Conservation (phyloP, 1,140 invertebrate species). For the Rhyzopertha dominica region DNA sequence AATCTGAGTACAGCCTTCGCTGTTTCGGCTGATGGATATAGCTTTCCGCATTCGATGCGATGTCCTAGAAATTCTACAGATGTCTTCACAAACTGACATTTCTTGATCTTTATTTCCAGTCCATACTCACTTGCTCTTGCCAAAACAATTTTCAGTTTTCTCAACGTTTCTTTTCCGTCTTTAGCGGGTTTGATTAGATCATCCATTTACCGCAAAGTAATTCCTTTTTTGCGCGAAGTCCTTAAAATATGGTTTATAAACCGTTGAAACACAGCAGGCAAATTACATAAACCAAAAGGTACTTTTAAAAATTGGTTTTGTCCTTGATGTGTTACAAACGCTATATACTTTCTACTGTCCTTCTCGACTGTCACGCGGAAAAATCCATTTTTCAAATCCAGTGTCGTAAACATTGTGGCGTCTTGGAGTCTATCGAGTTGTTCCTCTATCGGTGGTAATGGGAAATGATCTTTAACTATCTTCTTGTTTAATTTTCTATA, state of each 20-base stretch:
- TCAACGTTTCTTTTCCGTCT: slow-evolving; percentile 22
- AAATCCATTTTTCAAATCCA: slow-evolving; percentile 40
- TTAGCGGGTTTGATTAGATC: slow-evolving; percentile 32
- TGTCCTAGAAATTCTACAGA: slow-evolving; percentile 36
- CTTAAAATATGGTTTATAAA: slow-evolving; percentile 14
- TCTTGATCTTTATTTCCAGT: slow-evolving; percentile 32
- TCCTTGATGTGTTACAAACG: slow-evolving; percentile 31
- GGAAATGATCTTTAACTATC: slow-evolving; percentile 32
- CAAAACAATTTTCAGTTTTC: slow-evolving; percentile 23
- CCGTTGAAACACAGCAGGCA: slow-evolving; percentile 15
- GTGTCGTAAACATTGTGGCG: slow-evolving; percentile 27
- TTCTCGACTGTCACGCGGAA: slow-evolving; percentile 39
- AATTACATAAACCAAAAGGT: slow-evolving; percentile 37
- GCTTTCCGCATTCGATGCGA: slow-evolving; percentile 21
- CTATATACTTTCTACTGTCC: slow-evolving; percentile 30
- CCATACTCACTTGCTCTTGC: slow-evolving; percentile 16
- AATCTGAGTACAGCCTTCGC: slow-evolving; percentile 34
- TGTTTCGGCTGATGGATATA: slow-evolving; percentile 31
- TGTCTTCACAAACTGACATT: slow-evolving; percentile 34
- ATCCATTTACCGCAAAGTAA: slow-evolving; percentile 33
- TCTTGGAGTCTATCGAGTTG: slow-evolving; percentile 18
- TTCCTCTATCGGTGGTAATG: slow-evolving; percentile 23
- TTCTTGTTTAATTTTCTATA: slow-evolving; percentile 45
- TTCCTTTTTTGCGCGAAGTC: slow-evolving; percentile 7
- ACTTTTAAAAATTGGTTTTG: slow-evolving; percentile 30